A percentile compares a stretch with the other conserved stretches of the same genome.
These are phyloP conservation scores for Babylonia areolata DNA, from an alignment of 1,140 invertebrate species.

Conservation along the genomic window DNA sequence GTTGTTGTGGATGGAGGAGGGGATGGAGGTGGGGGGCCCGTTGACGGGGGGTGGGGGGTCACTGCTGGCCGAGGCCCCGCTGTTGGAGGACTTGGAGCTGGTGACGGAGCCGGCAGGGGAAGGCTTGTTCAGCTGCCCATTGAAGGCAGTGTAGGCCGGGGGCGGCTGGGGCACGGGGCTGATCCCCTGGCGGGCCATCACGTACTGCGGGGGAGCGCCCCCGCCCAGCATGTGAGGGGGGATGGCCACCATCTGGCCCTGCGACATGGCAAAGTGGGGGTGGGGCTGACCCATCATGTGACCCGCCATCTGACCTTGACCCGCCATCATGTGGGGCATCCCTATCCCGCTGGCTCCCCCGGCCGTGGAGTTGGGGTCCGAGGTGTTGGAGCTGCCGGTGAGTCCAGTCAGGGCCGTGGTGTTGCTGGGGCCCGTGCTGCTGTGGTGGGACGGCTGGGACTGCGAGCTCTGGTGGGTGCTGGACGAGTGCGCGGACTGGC, in stretches of 20 bases:
- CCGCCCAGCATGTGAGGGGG: slow-evolving; percentile 23
- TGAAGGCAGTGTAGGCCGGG: slow-evolving; percentile 17
- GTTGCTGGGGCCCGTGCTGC: slow-evolving; percentile 79
- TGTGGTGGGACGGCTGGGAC: slow-evolving; percentile 77
- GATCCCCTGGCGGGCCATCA: not conserved
- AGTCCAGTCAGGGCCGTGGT: slow-evolving; percentile 78
- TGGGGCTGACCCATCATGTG: slow-evolving; percentile 31
- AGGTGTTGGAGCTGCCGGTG: slow-evolving; percentile 70
- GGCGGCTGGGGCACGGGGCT: slow-evolving; percentile 22
- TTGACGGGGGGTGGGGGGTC: slow-evolving; percentile 51
- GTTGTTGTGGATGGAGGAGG: slow-evolving; percentile 47
- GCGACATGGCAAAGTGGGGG: slow-evolving; percentile 34
- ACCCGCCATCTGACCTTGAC: not conserved
- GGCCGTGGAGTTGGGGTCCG: slow-evolving; percentile 51
- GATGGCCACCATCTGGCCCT: slow-evolving; percentile 8
- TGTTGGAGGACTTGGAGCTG: slow-evolving; percentile 63
- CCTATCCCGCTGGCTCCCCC: slow-evolving; percentile 29
- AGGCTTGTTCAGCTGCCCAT: slow-evolving; percentile 56
- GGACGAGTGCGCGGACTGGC: slow-evolving; percentile 70
- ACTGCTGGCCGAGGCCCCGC: slow-evolving; percentile 50
- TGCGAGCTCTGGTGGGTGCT: slow-evolving; percentile 75
- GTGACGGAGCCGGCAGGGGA: slow-evolving; percentile 67
- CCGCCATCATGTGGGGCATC: not conserved
- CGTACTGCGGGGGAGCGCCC: slow-evolving; percentile 22
- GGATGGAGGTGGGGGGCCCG: slow-evolving; percentile 52